phyloP scores from a whole-genome alignment of 2,113 vertebrate genomes.

The Heteronetta atricapilla region DNA sequence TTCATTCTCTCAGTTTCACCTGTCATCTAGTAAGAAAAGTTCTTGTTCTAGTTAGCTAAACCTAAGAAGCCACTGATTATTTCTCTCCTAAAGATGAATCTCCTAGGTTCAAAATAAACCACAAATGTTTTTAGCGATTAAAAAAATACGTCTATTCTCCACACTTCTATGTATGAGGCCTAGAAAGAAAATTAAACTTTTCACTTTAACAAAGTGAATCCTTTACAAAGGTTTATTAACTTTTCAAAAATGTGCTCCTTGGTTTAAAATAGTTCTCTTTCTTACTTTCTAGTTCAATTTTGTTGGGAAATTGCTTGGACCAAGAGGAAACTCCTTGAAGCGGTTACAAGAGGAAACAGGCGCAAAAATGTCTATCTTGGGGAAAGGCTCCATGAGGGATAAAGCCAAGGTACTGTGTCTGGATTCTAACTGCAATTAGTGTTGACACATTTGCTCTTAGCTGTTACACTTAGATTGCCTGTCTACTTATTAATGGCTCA shows the following conservation, averaged over 20 bases:
- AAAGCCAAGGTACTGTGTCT: slow-evolving; percentile 90
- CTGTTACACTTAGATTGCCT: background rate
- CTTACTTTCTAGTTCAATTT: slow-evolving; percentile 94
- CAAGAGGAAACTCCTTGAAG: slow-evolving; percentile 98
- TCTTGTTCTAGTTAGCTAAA: background rate
- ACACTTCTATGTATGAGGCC: background rate
- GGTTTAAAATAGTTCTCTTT: slow-evolving; percentile 25
- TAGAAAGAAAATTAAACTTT: background rate
- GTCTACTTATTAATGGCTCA: background rate
- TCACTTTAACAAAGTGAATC: background rate
- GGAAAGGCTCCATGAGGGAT: slow-evolving; percentile 99
- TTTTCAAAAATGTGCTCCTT: background rate
- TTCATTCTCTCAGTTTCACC: background rate
- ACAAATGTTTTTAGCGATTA: background rate
- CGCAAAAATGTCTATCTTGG: slow-evolving; percentile 99
- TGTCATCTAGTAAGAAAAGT: background rate
- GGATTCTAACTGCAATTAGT: background rate
- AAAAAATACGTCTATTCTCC: background rate
- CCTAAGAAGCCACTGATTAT: background rate
- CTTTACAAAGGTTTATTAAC: background rate
- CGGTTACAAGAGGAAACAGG: slow-evolving; percentile 98
- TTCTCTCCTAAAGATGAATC: background rate
- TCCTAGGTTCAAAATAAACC: background rate
- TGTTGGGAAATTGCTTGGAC: slow-evolving; percentile 98
- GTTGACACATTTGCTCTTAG: background rate